Conservation (phyloP, 2,113 vertebrate species). For the Neomonachus schauinslandi region DNA sequence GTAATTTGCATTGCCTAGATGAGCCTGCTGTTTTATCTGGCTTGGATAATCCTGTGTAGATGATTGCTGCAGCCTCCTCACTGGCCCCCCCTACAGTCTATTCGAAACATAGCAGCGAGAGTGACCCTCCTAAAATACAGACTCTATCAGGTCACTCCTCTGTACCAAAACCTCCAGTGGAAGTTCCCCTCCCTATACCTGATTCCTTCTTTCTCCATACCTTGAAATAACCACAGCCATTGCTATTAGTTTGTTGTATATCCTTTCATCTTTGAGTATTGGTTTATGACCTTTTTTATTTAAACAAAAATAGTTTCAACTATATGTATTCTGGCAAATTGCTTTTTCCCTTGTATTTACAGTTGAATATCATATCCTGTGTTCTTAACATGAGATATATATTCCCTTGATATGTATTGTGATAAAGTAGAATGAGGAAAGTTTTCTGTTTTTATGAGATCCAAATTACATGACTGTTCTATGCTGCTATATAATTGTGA, state of each 20-base stretch:
- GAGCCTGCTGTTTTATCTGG: neutral
- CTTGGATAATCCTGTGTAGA: neutral
- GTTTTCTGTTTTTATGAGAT: neutral
- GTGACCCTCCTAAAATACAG: neutral
- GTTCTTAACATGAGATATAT: neutral
- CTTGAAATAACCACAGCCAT: neutral
- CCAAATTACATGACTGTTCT: neutral
- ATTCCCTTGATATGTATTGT: neutral
- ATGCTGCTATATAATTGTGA: neutral
- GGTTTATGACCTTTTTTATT: constrained; percentile 2
- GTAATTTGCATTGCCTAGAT: neutral
- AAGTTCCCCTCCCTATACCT: neutral
- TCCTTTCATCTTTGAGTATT: neutral
- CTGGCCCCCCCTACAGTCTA: neutral
- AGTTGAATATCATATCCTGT: neutral
- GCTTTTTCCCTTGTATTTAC: neutral
- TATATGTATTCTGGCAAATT: neutral
- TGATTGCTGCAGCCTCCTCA: neutral
- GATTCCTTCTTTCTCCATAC: neutral
- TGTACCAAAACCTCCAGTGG: neutral
- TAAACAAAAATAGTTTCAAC: neutral
- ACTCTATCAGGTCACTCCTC: neutral
- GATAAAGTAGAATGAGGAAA: neutral
- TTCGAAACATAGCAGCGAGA: neutral
- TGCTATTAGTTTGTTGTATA: neutral